Evolutionary conservation across 2,797 vertebrate genomes (phyloP), one percentile per base, ranked within the genome.

Genomic region (Myotis planiceps): DNA sequence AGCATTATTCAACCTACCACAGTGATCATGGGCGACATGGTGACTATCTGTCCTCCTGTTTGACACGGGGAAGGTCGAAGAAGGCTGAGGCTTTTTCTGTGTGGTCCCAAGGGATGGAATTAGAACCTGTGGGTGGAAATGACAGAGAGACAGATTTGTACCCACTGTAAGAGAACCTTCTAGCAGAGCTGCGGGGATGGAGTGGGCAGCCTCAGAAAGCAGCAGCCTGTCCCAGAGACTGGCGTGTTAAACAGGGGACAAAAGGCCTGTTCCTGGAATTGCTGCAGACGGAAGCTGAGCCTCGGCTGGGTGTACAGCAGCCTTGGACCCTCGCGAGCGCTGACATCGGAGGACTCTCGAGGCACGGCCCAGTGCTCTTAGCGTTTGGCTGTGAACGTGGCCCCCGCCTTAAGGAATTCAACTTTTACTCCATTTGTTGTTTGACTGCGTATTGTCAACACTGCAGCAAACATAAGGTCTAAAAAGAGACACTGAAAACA

Each of bases 141-240:
- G 94, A 94, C 90, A 95, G 90, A 88, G 96, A 88, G 89, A 96
- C 97, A 97, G 94, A 97, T 97, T 97, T 95, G 97, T 96, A 92
- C 75, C 90, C 83, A 76, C 72, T 68, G 14, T 81, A 65, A 92
- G 92, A 96, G 91, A 97, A 96, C 93, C 96, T 97, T 95, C 21
- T 89, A 39, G 47, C 45, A 75, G 87, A 96, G 87, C 92, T 90
- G 95, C 85, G 90, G 91, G 84, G 87, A 94, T 93, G 89, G 97
- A 97, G 96, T 97, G 94, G 97, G 97, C 92, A 94, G 94, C 87
- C 89, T 93, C 68, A 92, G 85, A 92, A 89, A 87, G 93, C 15
- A 87, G 85, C 95, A 96, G 27, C 45, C 39, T 85, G 93, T 95
- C 92, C 88, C 58, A 74, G 94, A 88, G 87, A 25, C 80, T 75